A percentile compares a stretch with the other conserved stretches of the same genome.
These are phyloP conservation scores for Limulus polyphemus DNA, from an alignment of 2,888 invertebrate species.

Conservation along the genomic window DNA sequence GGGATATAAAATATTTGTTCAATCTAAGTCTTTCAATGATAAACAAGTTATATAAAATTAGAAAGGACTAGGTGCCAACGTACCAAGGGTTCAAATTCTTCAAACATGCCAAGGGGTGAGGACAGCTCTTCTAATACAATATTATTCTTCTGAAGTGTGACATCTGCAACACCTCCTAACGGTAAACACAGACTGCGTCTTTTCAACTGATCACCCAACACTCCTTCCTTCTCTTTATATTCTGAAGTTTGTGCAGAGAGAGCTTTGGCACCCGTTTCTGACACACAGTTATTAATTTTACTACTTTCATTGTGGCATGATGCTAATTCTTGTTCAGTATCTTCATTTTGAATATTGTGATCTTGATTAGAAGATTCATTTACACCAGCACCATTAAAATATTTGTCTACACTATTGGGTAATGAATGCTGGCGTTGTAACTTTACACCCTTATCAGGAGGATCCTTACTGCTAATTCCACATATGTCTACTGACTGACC, in stretches of 20 bases:
- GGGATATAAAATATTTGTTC: no score
- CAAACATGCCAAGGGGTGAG: slow-evolving; percentile 1
- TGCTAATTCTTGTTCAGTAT: no score
- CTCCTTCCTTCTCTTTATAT: not conserved
- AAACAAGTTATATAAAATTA: no score
- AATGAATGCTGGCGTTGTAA: not conserved
- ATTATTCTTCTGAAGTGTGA: no score
- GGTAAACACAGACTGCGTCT: not conserved
- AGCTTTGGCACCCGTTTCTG: not conserved
- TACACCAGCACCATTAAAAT: not conserved
- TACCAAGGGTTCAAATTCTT: slow-evolving; percentile 18
- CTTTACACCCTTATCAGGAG: not conserved
- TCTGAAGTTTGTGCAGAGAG: no score
- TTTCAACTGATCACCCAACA: not conserved
- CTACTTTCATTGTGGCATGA: not conserved
- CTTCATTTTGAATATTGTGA: no score
- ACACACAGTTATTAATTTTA: not conserved
- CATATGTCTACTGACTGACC: no score
- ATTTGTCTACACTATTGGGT: not conserved
- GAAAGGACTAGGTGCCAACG: not conserved
- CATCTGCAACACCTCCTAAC: no score
- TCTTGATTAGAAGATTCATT: not conserved
- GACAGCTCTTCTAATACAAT: no score
- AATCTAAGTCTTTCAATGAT: no score
- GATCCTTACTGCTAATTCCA: no score